Base-by-base conservation (phyloP, 2,797 vertebrate genomes). In the Sebastes baramenuke region DNA sequence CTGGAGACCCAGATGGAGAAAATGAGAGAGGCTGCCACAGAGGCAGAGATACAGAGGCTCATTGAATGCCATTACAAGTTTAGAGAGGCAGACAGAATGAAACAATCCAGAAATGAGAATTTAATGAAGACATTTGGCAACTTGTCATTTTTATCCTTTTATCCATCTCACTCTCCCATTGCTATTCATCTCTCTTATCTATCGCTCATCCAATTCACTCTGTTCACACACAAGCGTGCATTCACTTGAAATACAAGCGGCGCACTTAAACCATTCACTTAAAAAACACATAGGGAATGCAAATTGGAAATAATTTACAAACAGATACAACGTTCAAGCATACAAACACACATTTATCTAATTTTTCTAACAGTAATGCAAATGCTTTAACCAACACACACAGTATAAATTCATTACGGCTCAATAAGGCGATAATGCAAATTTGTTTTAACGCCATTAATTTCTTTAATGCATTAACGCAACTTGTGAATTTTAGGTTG, bases 91-190 rank as follows among this genome's bases (percentile, higher is more conserved):
- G 83, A 80, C 36, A 64, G 77, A 87, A 86, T 76, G 81, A 88
- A 79, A 84, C 64, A 58, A 60, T 87, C 65, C 81, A 87, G 36
- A 89, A 85, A 92, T 82, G 77, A 90, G 85, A 88, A 77, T 90
- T 85, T 89, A 93, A 93, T 89, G 85, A 88, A 87, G 77, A 84
- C 81, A 86, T 93, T 88, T 92, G 88, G 64, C 77, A 75, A 75
- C 70, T 82, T 78, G 67, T 88, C 81, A 84, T 87, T 88, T 88
- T 75, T 69, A 80, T 83, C 67, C 38, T 59, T 84, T 67, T 73
- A 38, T 54, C 49, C 65, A 81, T 86, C 80, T 79, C 13, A 14
- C 46, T 46, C 61, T 55, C 22, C 20, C 36, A 8, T 71, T 82
- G 72, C 81, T 59, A 79, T 86, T 62, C 55, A 46, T 83, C 66